Conservation (phyloP, 2,888 invertebrate genomes). For the Neuroscelio doddi region DNA sequence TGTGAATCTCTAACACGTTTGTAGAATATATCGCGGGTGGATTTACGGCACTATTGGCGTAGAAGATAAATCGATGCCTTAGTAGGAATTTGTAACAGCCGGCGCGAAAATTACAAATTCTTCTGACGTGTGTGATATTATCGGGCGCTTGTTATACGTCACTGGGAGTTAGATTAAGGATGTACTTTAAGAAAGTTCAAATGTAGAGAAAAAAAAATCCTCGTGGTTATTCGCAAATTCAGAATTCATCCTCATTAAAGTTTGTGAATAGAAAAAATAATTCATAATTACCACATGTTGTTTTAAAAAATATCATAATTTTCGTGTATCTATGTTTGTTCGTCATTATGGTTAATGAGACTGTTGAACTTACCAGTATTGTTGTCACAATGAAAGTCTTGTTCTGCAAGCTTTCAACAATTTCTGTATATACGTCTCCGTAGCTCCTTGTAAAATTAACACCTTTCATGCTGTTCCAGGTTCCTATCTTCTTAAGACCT, state of each 20-base stretch:
- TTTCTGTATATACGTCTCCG: conserved; percentile 88
- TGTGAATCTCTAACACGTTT: conserved; percentile 1
- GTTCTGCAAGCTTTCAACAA: conserved; percentile 91
- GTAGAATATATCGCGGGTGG: conserved; percentile 1
- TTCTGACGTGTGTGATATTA: conserved; percentile 12
- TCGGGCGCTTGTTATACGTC: conserved; percentile 3
- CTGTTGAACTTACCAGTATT: conserved; percentile 83
- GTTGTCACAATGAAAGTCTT: conserved; percentile 94
- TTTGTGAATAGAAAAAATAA: no score
- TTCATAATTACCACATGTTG: no score
- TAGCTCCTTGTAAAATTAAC: conserved; percentile 91
- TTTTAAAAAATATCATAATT: no score
- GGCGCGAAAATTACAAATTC: conserved; percentile 13
- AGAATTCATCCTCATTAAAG: no score
- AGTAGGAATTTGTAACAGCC: conserved; percentile 6
- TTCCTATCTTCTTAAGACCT: conserved; percentile 88
- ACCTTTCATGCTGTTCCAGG: conserved; percentile 91
- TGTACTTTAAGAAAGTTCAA: conserved; percentile 2
- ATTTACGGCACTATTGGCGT: conserved; percentile 7
- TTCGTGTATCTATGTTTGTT: no score
- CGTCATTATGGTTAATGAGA: no score
- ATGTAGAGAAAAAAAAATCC: no score
- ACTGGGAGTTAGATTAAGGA: conserved; percentile 5
- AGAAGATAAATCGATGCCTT: conserved; percentile 12
- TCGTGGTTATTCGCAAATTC: no score